Evolutionary conservation across 2,888 invertebrate species (phyloP), one percentile per base, ranked within the genome.

Genomic region (Herminia tarsipennalis): DNA sequence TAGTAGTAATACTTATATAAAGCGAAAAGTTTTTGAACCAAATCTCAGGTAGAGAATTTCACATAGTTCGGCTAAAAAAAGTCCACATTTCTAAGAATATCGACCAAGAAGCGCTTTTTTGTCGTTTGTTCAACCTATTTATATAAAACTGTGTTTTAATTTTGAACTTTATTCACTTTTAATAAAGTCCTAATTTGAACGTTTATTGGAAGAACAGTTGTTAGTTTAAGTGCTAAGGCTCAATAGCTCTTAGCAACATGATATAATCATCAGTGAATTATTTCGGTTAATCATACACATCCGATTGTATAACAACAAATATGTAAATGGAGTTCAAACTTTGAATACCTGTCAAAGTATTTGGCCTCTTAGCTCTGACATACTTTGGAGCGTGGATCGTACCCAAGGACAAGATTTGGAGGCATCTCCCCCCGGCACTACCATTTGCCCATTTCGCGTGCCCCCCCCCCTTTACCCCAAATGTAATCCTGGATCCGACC

Each of bases 81-180:
- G 76, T 76, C 51, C 54, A 53, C 55, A 63, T 76, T 87, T 88
- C 87, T 73, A 55, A 80, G 87, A 86, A 87, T 73, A 78, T 67
- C 56, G 33, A 36, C 66, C 32, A 41, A 50, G 60, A 58, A 37
- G 18, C 35, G 36, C 38, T 40, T 58, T 56, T 66, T 56, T 63
- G 47, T 53, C 46, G 51, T 34, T 49, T 36, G 37, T 46, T 25
- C 29, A 10, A 42, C 38, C 42, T 43, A 36, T 45, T 59, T 44
- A 46, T 53, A 33, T 32, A 12, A n/a, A 35, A 32, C 16, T 21
- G 17, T 20, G 17, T 28, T 42, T 50, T n/a, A 12, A 64, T 49
- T 56, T 24, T 44, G 9, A 28, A 58, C 51, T 46, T 44, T 64
- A 48, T 6, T 0, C 0, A 5, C 6, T 17, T n/a, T 0, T 0